Conservation (phyloP, 2,888 invertebrate species). For the Ypsolopha scabrella region DNA sequence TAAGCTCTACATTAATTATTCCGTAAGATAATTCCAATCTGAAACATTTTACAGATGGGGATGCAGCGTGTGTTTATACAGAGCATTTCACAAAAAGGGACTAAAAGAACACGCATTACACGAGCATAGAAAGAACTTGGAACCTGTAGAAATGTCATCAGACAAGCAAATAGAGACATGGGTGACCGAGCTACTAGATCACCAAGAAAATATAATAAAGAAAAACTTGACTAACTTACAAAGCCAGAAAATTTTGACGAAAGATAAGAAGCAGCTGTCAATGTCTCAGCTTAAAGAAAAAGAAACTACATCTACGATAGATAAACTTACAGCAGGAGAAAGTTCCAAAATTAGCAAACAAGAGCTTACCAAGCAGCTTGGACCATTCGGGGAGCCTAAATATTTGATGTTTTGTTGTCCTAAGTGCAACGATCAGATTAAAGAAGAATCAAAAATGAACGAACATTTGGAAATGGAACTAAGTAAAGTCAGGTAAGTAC, state of each 20-base stretch:
- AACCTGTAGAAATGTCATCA: conserved; percentile 44
- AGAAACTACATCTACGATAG: no score
- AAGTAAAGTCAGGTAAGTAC: conserved; percentile 44
- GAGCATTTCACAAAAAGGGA: conserved; percentile 65
- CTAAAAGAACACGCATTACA: conserved; percentile 65
- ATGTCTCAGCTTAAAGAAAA: background rate
- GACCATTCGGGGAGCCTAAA: conserved; percentile 31
- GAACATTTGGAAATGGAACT: conserved; percentile 51
- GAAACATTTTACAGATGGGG: conserved; percentile 59
- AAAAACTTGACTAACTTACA: conserved; percentile 11
- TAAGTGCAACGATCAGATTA: conserved; percentile 29
- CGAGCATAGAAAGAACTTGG: conserved; percentile 45
- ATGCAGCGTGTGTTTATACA: conserved; percentile 70
- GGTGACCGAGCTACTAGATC: conserved; percentile 45
- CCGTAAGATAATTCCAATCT: background rate
- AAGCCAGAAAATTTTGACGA: conserved; percentile 23
- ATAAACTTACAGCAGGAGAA: background rate
- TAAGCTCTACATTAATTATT: no score
- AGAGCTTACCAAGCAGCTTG: conserved; percentile 29
- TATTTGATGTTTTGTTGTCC: conserved; percentile 36
- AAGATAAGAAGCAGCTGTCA: conserved; percentile 12
- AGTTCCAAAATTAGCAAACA: conserved; percentile 7
- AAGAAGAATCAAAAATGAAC: conserved; percentile 32
- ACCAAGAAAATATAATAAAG: conserved; percentile 35
- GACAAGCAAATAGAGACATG: conserved; percentile 63